Evolutionary conservation across 1,140 invertebrate genomes (phyloP).

Genomic region (Doryteuthis pealeii): DNA sequence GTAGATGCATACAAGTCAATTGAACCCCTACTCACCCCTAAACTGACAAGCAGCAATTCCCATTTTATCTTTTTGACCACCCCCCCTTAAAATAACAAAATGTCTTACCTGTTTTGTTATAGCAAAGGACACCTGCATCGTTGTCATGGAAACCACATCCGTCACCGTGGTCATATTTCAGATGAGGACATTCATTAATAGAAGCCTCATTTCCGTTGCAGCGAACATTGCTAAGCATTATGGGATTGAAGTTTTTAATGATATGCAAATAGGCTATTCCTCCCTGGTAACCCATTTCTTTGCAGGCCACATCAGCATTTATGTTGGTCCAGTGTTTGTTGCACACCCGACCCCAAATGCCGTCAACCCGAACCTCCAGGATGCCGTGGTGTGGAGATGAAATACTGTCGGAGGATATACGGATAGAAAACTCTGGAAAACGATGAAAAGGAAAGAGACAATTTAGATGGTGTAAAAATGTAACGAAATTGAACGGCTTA

Average conservation of each 20-base stretch:
- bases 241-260: conserved; percentile 38
- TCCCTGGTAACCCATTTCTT: conserved; percentile 37
- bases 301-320: conserved; percentile 45
- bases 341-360: conserved; percentile 49
- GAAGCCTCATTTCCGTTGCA: conserved; percentile 32
- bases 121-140: conserved; percentile 47
- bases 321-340: conserved; percentile 37
- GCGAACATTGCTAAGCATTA: conserved; percentile 32
- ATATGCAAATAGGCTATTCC: conserved; percentile 41
- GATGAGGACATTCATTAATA: conserved; percentile 26
- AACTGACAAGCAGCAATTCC: too few relatives aligned
- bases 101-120: conserved; percentile 40
- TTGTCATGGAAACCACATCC: conserved; percentile 35
- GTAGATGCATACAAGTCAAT: too few relatives aligned
- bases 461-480: background rate
- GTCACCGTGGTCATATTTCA: conserved; percentile 24
- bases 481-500: background rate
- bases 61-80: too few relatives aligned
- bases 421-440: conserved; percentile 34
- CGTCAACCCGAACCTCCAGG: conserved; percentile 39
- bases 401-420: conserved; percentile 35
- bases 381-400: conserved; percentile 36
- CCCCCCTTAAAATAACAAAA: too few relatives aligned
- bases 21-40: too few relatives aligned
- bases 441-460: background rate